Base-by-base conservation (phyloP, 2,113 vertebrate species). In the Conger conger region DNA sequence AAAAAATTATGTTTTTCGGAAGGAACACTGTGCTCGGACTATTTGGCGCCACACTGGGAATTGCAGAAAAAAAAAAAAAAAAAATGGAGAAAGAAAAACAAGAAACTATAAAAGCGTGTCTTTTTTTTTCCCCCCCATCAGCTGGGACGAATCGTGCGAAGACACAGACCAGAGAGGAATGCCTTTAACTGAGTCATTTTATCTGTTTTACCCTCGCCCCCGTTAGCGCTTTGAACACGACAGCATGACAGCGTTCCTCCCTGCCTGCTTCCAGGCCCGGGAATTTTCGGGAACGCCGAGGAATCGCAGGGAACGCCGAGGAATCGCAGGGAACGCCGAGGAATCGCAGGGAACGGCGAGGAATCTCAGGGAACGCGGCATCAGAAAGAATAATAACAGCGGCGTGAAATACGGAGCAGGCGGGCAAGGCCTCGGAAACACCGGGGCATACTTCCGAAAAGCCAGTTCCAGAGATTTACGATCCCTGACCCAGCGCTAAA, bases 401-500 rank as follows among this genome's bases (percentile, higher is more conserved):
- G 57, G 35, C 23, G 35, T 73, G 57, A 86, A 83, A 63, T 80
- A 86, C 35, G 53, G 50, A 38, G 50, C 23, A 79, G 76, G 53
- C 27, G 40, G 38, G 63, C 13, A 37, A 53, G 45, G 35, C 57
- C 60, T 40, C 63, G 16, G 30, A 76, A 83, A 82, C 79, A 73
- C 45, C 23, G 33, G 81, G 82, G 77, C 86, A 86, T 38, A 83
- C 86, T 83, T 86, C 86, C 86, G 82, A 86, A 83, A 57, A 60
- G 38, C 79, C 40, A 53, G 82, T 86, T 86, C 38, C 82, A 73
- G 73, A 73, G 82, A 86, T 85, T 0, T 91, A 89, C 91, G 91
- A 89, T 92, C 86, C 88, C 87, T 88, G 91, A 92, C 92, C 90
- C 89, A 81, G 83, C 63, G 85, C 79, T 87, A 86, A 89, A 88